Evolutionary conservation across 1,140 invertebrate genomes (phyloP).

Genomic region (Apis cerana): DNA sequence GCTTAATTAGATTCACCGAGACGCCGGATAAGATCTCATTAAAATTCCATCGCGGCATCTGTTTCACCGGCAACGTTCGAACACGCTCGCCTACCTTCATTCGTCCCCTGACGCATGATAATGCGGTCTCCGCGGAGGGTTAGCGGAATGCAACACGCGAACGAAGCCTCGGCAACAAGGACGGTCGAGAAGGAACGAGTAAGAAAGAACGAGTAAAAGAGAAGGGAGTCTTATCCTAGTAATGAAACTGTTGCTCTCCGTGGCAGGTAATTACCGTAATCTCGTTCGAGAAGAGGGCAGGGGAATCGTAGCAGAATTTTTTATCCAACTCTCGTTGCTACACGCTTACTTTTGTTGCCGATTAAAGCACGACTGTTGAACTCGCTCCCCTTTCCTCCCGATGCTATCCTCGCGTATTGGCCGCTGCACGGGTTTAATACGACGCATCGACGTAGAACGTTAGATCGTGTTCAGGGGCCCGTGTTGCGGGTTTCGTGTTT

Average conservation of each 20-base stretch:
- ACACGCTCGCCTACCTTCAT: neutral
- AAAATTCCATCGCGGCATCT: constrained; percentile 51
- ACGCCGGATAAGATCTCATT: constrained; percentile 47
- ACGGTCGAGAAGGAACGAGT: neutral
- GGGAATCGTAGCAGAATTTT: constrained; percentile 23
- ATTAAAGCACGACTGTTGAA: neutral
- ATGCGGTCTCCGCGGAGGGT: constrained; percentile 37
- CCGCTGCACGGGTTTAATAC: neutral
- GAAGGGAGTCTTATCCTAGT: constrained; percentile 29
- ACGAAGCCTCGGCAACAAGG: neutral
- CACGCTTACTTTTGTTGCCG: neutral
- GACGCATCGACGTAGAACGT: neutral
- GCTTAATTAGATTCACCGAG: constrained; percentile 44
- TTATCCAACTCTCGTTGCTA: constrained; percentile 14
- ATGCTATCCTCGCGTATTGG: neutral
- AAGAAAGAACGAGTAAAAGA: neutral
- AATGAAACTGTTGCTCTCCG: constrained; percentile 46
- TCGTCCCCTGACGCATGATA: constrained; percentile 37
- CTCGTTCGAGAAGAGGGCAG: neutral
- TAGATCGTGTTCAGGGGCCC: neutral
- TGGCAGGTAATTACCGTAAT: constrained; percentile 50
- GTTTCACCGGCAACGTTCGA: constrained; percentile 23
- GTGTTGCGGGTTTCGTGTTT: neutral
- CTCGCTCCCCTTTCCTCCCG: neutral
- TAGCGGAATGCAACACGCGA: constrained; percentile 23